Conservation (phyloP, 2,888 invertebrate genomes). For the Pyrochroa serraticornis region DNA sequence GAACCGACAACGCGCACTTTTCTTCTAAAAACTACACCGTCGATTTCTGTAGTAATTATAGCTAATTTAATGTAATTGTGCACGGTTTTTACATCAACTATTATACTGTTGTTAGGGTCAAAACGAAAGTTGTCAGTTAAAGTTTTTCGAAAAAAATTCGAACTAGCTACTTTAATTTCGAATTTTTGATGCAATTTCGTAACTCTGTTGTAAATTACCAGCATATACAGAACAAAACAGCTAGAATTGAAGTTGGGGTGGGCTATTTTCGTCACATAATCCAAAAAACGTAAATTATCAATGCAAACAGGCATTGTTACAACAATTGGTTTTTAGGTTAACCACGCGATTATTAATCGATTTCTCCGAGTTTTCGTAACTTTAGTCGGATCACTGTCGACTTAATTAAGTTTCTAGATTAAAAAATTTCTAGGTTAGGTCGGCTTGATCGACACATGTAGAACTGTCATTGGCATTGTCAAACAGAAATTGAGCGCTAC, state of each 20-base stretch:
- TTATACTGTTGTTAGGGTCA: constrained; percentile 47
- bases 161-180: constrained; percentile 36
- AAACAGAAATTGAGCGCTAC: too few relatives aligned
- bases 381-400: background rate
- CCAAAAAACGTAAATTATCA: background rate
- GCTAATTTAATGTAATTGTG: constrained; percentile 2
- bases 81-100: constrained; percentile 41
- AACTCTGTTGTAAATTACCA: constrained; percentile 45
- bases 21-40: constrained; percentile 12
- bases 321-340: too few relatives aligned
- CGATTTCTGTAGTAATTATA: constrained; percentile 3
- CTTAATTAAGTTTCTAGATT: background rate
- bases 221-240: constrained; percentile 52
- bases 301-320: too few relatives aligned
- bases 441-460: background rate
- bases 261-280: constrained; percentile 24
- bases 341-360: too few relatives aligned
- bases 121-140: constrained; percentile 22
- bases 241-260: constrained; percentile 43
- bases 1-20: constrained; percentile 25
- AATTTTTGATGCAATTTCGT: constrained; percentile 41
- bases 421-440: constrained; percentile 5
- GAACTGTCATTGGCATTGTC: too few relatives aligned
- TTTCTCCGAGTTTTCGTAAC: background rate
- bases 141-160: constrained; percentile 34